Conservation (phyloP, 2,888 invertebrate genomes). For the Melikaiella ostensackeni region DNA sequence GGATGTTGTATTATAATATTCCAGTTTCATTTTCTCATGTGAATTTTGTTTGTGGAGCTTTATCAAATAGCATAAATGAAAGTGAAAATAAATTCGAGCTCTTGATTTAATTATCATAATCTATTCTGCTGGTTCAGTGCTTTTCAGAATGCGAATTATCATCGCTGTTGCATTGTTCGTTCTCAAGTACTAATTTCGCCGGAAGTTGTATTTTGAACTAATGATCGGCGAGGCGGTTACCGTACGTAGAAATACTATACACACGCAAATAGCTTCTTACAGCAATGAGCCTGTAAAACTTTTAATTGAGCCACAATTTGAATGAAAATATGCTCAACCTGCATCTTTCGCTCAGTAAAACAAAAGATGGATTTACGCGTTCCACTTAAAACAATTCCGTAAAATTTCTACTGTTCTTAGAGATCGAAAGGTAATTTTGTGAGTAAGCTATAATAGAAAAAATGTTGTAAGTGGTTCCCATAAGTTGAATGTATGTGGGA, state of each 20-base stretch:
- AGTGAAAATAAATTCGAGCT: neutral
- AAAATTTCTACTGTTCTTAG: too few relatives aligned
- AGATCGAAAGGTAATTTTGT: too few relatives aligned
- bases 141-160: constrained; percentile 4
- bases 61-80: neutral
- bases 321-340: neutral
- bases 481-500: too few relatives aligned
- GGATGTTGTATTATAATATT: neutral
- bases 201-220: constrained; percentile 13
- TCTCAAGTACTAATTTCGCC: constrained; percentile 21
- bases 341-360: neutral
- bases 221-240: neutral
- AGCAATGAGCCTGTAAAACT: neutral
- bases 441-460: too few relatives aligned
- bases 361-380: neutral
- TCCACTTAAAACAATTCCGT: neutral
- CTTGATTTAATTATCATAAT: neutral
- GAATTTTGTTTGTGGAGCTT: neutral
- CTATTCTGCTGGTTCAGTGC: neutral
- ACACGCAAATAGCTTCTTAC: neutral
- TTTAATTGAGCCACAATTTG: neutral
- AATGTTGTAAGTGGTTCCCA: too few relatives aligned
- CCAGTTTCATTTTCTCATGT: neutral
- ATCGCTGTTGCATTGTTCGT: constrained; percentile 8
- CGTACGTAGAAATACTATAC: neutral